Evolutionary conservation across 2,888 invertebrate genomes (phyloP).

Genomic region (Subacronicta megacephala): DNA sequence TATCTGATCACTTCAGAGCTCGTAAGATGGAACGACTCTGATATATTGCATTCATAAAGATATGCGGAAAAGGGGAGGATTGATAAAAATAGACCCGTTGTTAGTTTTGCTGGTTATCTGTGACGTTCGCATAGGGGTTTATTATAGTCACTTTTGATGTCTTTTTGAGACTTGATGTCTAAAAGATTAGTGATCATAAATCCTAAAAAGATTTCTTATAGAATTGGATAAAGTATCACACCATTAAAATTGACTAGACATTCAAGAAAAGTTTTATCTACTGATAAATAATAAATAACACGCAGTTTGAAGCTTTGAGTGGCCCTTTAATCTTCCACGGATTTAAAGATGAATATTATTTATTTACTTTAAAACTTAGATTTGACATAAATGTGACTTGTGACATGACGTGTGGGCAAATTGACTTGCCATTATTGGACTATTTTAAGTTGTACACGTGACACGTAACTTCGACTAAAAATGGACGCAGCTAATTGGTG

Average conservation of each 20-base stretch:
- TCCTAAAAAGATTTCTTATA: no score
- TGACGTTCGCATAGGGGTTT: constrained; percentile 14
- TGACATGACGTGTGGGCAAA: not conserved
- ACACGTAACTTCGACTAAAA: not conserved
- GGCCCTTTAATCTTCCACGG: no score
- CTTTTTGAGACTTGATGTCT: not conserved
- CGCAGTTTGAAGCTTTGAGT: no score
- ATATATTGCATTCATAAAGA: constrained; percentile 59
- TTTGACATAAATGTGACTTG: no score
- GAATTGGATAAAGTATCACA: no score
- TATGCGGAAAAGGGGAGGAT: constrained; percentile 45
- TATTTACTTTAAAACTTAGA: no score
- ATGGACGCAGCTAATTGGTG: not conserved
- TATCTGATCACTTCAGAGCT: constrained; percentile 72
- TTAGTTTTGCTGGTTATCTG: constrained; percentile 38
- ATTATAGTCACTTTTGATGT: constrained; percentile 7
- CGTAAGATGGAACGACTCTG: constrained; percentile 62
- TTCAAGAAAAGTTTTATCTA: no score
- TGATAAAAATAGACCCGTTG: constrained; percentile 49
- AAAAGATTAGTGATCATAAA: no score
- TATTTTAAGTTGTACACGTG: not conserved
- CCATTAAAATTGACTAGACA: no score
- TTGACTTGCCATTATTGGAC: not conserved
- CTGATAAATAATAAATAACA: no score
- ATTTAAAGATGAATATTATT: no score